Evolutionary conservation across 2,888 invertebrate genomes (phyloP).

Genomic region (Temnothorax unifasciatus): DNA sequence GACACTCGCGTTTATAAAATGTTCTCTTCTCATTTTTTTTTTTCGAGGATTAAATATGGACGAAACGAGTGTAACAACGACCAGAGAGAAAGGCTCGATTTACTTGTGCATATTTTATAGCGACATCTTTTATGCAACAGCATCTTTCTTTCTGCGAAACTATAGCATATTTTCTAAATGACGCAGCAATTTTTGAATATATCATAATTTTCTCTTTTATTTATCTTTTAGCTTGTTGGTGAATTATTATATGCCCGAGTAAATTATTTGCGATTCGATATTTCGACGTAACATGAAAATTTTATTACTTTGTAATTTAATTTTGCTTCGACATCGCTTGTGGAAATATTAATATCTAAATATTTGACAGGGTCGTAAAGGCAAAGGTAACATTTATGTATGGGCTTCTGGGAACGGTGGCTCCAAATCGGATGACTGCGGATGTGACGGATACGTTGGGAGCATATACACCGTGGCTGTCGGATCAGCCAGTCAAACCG

Average conservation of each 20-base stretch:
- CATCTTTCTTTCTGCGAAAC: not conserved
- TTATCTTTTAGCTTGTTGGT: not conserved
- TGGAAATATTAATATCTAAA: slow-evolving; percentile 34
- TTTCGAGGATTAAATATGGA: slow-evolving; percentile 34
- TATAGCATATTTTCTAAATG: not conserved
- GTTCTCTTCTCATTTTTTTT: slow-evolving; percentile 31
- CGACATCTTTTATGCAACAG: slow-evolving; percentile 7
- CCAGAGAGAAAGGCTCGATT: not conserved
- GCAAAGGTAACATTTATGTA: slow-evolving; percentile 94
- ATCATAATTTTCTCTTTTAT: not conserved
- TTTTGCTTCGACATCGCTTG: not conserved
- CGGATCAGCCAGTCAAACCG: slow-evolving; percentile 94
- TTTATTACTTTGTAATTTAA: not conserved
- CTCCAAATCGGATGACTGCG: slow-evolving; percentile 93
- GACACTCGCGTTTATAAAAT: not conserved
- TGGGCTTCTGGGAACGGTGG: slow-evolving; percentile 98
- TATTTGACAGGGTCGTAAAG: slow-evolving; percentile 89
- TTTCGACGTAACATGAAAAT: not conserved
- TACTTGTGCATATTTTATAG: slow-evolving; percentile 38
- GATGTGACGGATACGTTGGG: slow-evolving; percentile 95
- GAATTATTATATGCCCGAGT: not conserved
- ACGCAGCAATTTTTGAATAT: not conserved
- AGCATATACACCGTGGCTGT: slow-evolving; percentile 96
- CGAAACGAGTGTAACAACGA: not conserved
- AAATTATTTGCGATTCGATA: not conserved